phyloP scores from a whole-genome alignment of 2,888 invertebrate species.

The Schizotus pectinicornis region DNA sequence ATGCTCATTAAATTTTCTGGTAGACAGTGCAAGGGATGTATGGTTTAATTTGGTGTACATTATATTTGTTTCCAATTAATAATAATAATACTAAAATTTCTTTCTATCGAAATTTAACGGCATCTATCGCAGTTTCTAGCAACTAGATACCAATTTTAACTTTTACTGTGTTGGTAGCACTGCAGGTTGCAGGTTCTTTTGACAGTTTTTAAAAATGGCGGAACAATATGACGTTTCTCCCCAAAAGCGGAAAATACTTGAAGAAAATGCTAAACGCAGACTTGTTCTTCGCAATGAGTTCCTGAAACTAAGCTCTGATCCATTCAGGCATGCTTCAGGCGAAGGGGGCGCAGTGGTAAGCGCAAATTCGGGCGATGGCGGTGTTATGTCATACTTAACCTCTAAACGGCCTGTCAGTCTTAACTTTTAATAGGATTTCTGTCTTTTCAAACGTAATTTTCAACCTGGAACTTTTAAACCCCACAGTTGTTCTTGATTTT shows the following conservation, averaged over 20 bases:
- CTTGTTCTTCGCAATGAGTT: constrained; percentile 71
- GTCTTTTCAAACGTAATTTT: too few relatives aligned
- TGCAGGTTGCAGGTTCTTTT: constrained; percentile 6
- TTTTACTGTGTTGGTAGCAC: neutral
- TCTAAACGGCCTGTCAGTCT: constrained; percentile 12
- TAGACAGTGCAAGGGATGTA: too few relatives aligned
- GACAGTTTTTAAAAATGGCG: constrained; percentile 49
- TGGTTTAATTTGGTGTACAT: too few relatives aligned
- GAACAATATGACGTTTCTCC: constrained; percentile 63
- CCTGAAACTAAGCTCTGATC: constrained; percentile 73
- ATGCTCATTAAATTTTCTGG: too few relatives aligned
- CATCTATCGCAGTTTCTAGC: too few relatives aligned
- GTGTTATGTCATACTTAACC: constrained; percentile 34
- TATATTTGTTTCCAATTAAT: too few relatives aligned
- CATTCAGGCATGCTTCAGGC: constrained; percentile 69
- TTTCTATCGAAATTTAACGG: too few relatives aligned
- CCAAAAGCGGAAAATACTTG: constrained; percentile 61
- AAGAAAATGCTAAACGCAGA: constrained; percentile 68
- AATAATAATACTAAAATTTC: too few relatives aligned
- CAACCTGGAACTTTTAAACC: too few relatives aligned
- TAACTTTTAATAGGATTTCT: neutral
- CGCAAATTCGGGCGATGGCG: constrained; percentile 40
- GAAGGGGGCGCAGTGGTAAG: constrained; percentile 77
- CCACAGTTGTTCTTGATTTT: too few relatives aligned
- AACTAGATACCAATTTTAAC: too few relatives aligned